Conservation (phyloP, 2,888 invertebrate species). For the Marasmarcha lunaedactyla region DNA sequence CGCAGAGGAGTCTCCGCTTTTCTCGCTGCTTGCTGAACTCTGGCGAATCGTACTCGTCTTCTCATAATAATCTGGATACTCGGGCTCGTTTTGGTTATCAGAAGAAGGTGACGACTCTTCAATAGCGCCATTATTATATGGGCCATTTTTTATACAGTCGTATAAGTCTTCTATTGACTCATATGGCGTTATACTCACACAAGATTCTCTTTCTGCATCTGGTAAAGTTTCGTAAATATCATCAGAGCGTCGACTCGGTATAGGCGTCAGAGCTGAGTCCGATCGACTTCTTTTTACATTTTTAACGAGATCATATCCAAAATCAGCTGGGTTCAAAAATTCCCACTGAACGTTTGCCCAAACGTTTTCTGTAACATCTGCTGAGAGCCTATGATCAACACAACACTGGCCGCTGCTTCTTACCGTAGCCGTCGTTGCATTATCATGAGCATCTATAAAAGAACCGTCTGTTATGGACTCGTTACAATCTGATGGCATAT, state of each 20-base stretch:
- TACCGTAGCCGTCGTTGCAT: constrained; percentile 50
- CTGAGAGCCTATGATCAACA: constrained; percentile 57
- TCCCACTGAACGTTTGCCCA: constrained; percentile 64
- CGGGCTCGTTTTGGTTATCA: constrained; percentile 54
- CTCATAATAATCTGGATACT: constrained; percentile 52
- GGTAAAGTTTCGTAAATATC: constrained; percentile 55
- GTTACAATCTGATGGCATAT: constrained; percentile 49
- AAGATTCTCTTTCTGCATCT: constrained; percentile 48
- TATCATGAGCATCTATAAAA: constrained; percentile 41
- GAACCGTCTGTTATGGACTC: constrained; percentile 44
- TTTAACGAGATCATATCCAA: constrained; percentile 55
- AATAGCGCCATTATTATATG: constrained; percentile 42
- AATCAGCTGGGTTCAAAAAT: constrained; percentile 56
- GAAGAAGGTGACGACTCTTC: constrained; percentile 57
- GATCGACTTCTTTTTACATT: constrained; percentile 57
- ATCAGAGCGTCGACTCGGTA: constrained; percentile 42
- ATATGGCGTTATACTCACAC: constrained; percentile 59
- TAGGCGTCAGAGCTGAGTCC: constrained; percentile 55
- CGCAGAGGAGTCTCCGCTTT: constrained; percentile 59
- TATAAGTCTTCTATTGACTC: constrained; percentile 64
- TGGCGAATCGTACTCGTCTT: constrained; percentile 51
- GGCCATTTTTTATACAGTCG: constrained; percentile 60
- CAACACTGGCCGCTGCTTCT: constrained; percentile 54
- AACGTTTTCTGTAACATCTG: constrained; percentile 54
- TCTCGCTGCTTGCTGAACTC: constrained; percentile 58